Evolutionary conservation across 2,888 invertebrate species (phyloP).

Genomic region (Cosmia trapezina): DNA sequence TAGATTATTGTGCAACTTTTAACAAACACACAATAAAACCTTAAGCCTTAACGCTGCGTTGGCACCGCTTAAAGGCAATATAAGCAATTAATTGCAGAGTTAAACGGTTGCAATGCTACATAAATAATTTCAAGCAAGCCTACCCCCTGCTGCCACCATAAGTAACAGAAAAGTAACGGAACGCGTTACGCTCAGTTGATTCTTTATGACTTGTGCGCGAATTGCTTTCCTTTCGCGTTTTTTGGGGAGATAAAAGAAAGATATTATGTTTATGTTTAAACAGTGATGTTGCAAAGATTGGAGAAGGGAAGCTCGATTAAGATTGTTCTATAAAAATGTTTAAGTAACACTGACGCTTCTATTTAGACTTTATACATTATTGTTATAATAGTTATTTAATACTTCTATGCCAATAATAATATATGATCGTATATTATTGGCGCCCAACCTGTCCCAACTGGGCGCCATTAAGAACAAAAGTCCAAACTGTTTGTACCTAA

Average conservation of each 20-base stretch:
- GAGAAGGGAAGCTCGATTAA: neutral
- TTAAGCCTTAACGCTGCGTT: neutral
- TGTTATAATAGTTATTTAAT: neutral
- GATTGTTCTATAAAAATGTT: neutral
- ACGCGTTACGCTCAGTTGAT: constrained; percentile 54
- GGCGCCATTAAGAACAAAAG: neutral
- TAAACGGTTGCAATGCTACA: constrained; percentile 44
- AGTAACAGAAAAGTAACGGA: constrained; percentile 50
- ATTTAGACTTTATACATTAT: neutral
- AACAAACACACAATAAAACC: neutral
- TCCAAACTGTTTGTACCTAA: neutral
- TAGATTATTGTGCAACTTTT: neutral
- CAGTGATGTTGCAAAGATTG: constrained; percentile 1
- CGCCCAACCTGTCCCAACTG: constrained; percentile 3
- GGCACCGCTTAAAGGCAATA: constrained; percentile 37
- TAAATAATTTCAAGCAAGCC: constrained; percentile 56
- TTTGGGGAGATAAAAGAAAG: constrained; percentile 25
- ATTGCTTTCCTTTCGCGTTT: constrained; percentile 20
- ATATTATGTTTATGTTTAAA: constrained; percentile 35
- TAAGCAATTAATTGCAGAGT: constrained; percentile 51
- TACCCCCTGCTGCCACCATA: constrained; percentile 43
- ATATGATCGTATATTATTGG: neutral
- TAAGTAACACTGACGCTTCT: neutral
- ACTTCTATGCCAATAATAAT: neutral
- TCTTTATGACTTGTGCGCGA: constrained; percentile 52